phyloP scores from a whole-genome alignment of 1,140 invertebrate species.

The Elymnias hypermnestra region DNA sequence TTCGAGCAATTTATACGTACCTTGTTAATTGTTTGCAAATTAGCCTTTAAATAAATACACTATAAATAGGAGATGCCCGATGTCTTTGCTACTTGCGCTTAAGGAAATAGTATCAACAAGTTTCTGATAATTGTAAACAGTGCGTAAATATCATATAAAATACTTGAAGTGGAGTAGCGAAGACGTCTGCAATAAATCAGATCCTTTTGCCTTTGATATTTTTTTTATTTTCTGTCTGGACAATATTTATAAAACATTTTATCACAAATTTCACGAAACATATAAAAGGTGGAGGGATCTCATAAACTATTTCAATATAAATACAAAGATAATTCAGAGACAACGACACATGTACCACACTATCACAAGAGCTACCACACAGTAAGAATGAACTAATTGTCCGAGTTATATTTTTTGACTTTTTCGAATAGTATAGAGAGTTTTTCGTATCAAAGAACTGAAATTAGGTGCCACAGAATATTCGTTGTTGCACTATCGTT shows the following conservation, averaged over 20 bases:
- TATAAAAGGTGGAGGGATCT: no score
- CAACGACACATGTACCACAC: constrained; percentile 33
- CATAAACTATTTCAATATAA: no score
- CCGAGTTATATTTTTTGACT: constrained; percentile 18
- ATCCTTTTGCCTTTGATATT: constrained; percentile 2
- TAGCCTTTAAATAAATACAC: constrained; percentile 17
- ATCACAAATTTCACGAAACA: neutral
- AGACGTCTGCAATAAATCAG: constrained; percentile 1
- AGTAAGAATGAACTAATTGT: constrained; percentile 24
- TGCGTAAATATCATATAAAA: no score
- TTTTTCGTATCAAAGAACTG: constrained; percentile 34
- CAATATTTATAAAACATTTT: neutral
- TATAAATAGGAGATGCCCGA: constrained; percentile 15
- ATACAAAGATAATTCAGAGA: constrained; percentile 31
- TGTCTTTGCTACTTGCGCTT: constrained; percentile 19
- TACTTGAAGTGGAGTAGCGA: neutral
- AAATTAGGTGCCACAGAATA: constrained; percentile 33
- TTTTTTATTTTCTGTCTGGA: neutral
- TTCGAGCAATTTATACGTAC: no score
- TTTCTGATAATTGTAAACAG: no score
- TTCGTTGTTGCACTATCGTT: constrained; percentile 25
- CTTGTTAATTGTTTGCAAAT: constrained; percentile 18
- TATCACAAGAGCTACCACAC: constrained; percentile 39
- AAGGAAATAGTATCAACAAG: no score
- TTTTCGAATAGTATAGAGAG: constrained; percentile 34